Evolutionary conservation across 92 coral and sea anemone species (phyloP), one percentile per base, ranked within the genome.

Genomic region (Phymanthus crucifer): DNA sequence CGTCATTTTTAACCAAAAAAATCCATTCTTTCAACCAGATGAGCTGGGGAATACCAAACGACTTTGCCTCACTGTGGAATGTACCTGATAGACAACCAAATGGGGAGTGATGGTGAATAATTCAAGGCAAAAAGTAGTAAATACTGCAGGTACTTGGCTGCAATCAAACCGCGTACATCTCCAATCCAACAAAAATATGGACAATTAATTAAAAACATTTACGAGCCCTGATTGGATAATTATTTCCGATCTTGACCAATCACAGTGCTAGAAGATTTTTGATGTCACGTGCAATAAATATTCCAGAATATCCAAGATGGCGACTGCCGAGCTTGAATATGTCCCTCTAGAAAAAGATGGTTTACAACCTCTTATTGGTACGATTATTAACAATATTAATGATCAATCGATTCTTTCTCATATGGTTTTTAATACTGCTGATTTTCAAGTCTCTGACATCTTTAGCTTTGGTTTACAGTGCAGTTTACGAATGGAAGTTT

Each of bases 401-500:
- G 33, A 26, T 61, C 17, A 61, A 11, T 61, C 1, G 17, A 61
- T 24, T 61, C 17, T 61, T 54, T 54, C 10, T 24, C 29, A 1
- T 27, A 24, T 27, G 10, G 3, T 52, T 32, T 76, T n/a, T 37
- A 27, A 29, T 45, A n/a, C 32, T 76, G 75, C 27, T 66, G 70
- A 54, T 31, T 70, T 21, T 76, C 31, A 18, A 18, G 50, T 23
- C 7, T 18, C 34, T 37, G 23, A 36, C 50, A 1, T 36, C 13
- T 40, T 29, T 46, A 4, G 31, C 11, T 17, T 33, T 37, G 17
- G 14, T 66, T 18, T 8, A 73, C 73, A 93, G 97, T 93, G 32
- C 87, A 93, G 58, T 93, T 93, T 71, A 90, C 94, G 18, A 93
- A 93, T 83, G 97, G 87, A 33, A 56, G 78, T 78, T 38, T 89